phyloP scores from a whole-genome alignment of 2,797 vertebrate genomes.

The Alauda arvensis region DNA sequence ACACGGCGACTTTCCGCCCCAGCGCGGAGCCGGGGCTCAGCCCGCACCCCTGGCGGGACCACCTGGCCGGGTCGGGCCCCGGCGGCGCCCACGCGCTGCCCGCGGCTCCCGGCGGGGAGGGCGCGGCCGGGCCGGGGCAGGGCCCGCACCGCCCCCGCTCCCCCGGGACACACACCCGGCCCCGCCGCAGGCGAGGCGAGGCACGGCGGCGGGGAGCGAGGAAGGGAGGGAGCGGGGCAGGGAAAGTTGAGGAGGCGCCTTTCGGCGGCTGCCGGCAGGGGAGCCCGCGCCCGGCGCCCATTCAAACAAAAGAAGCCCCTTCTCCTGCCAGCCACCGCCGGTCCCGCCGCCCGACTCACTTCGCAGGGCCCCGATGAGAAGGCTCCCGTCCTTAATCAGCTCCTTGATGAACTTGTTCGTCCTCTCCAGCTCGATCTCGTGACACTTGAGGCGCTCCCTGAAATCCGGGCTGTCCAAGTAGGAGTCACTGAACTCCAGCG shows the following conservation, averaged over 20 bases:
- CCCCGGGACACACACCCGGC: neutral
- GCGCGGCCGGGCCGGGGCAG: neutral
- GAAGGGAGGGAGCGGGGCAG: neutral
- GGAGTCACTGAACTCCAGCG: slow-evolving; percentile 95
- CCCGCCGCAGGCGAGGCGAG: neutral
- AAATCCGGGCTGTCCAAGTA: slow-evolving; percentile 94
- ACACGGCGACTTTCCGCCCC: neutral
- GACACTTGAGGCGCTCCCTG: slow-evolving; percentile 91
- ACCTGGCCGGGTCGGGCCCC: neutral
- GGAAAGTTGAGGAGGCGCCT: neutral
- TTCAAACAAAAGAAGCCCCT: slow-evolving; percentile 73
- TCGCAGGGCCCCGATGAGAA: slow-evolving; percentile 88
- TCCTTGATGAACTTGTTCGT: slow-evolving; percentile 98
- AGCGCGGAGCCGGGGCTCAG: too few species aligned
- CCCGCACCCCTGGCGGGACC: neutral
- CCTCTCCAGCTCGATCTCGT: slow-evolving; percentile 92
- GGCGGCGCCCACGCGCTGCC: neutral
- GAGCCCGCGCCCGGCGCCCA: slow-evolving; percentile 67
- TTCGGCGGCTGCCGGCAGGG: slow-evolving; percentile 62
- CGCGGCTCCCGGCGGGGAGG: neutral
- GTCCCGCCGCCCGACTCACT: slow-evolving; percentile 76
- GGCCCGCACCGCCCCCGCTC: neutral
- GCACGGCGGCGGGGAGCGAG: neutral
- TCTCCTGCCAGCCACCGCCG: neutral
- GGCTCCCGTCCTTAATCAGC: slow-evolving; percentile 92